phyloP scores from a whole-genome alignment of 2,888 invertebrate species.

The Celastrina argiolus region DNA sequence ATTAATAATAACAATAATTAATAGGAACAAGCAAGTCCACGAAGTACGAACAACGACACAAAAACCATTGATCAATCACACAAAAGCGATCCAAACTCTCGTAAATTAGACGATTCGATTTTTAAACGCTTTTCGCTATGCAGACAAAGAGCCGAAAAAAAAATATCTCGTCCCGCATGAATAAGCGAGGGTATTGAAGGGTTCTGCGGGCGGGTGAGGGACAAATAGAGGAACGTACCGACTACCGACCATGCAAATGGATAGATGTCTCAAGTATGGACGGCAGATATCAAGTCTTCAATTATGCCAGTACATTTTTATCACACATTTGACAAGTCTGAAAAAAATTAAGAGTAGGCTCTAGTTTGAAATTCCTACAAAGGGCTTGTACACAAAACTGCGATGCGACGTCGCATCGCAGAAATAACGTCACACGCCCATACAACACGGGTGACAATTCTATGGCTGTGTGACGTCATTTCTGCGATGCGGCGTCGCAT shows the following conservation, averaged over 20 bases:
- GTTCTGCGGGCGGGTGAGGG: constrained; percentile 1
- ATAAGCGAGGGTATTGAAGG: constrained; percentile 19
- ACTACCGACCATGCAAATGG: constrained; percentile 11
- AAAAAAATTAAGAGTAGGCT: no score
- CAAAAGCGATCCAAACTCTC: neutral
- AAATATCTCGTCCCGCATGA: constrained; percentile 4
- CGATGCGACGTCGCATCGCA: no score
- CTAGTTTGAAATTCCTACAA: no score
- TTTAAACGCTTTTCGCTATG: constrained; percentile 5
- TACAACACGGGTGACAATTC: no score
- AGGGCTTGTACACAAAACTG: no score
- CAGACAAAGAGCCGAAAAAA: constrained; percentile 13
- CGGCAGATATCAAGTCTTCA: constrained; percentile 4
- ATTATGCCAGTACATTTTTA: neutral
- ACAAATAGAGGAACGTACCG: constrained; percentile 17
- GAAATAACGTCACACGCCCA: no score
- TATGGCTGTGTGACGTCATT: no score
- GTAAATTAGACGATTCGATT: neutral
- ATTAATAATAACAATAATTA: no score
- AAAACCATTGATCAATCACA: neutral
- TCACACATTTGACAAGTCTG: no score
- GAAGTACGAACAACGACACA: no score
- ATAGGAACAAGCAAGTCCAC: no score
- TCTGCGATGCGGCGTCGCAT: no score
- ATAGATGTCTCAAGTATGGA: constrained; percentile 17